Percentiles rank a stretch among this genome's conserved stretches.
phyloP scores from a whole-genome alignment of 2,888 invertebrate species.

The Calameuta idolon region DNA sequence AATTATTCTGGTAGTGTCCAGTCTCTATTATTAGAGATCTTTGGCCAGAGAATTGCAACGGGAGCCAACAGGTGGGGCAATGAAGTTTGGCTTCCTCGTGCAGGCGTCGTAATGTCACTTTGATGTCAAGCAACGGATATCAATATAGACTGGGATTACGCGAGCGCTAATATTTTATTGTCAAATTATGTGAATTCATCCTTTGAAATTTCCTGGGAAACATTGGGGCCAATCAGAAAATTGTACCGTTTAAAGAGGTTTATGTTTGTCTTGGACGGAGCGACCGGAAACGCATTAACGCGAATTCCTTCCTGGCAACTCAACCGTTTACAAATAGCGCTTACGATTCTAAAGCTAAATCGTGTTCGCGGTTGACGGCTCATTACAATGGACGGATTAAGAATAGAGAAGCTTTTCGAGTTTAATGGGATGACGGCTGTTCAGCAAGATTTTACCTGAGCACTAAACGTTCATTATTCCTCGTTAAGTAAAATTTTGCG shows the following conservation, averaged over 20 bases:
- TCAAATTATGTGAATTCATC: not conserved
- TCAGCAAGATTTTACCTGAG: not conserved
- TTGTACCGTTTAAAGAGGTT: not conserved
- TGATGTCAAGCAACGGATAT: not conserved
- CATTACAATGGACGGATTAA: not conserved
- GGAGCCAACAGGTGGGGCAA: slow-evolving; percentile 46
- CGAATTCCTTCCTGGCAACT: not conserved
- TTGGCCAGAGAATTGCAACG: slow-evolving; percentile 23
- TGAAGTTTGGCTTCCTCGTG: not conserved
- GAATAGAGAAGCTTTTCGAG: not conserved
- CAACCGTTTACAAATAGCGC: not conserved
- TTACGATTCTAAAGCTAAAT: not conserved
- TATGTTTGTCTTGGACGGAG: not conserved
- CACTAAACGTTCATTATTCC: not conserved
- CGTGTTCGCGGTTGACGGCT: not conserved
- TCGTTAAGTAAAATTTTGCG: not conserved
- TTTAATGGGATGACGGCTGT: not conserved
- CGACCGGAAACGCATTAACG: slow-evolving; percentile 5
- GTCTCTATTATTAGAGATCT: slow-evolving; percentile 36
- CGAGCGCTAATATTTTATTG: not conserved
- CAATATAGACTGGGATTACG: not conserved
- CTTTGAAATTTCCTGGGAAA: not conserved
- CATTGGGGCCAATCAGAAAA: too few species aligned
- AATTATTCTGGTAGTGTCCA: slow-evolving; percentile 40
- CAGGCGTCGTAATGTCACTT: not conserved